Percentiles rank a stretch among this genome's conserved stretches.
phyloP scores from a whole-genome alignment of 1,140 invertebrate species.

The Bombyx mori region DNA sequence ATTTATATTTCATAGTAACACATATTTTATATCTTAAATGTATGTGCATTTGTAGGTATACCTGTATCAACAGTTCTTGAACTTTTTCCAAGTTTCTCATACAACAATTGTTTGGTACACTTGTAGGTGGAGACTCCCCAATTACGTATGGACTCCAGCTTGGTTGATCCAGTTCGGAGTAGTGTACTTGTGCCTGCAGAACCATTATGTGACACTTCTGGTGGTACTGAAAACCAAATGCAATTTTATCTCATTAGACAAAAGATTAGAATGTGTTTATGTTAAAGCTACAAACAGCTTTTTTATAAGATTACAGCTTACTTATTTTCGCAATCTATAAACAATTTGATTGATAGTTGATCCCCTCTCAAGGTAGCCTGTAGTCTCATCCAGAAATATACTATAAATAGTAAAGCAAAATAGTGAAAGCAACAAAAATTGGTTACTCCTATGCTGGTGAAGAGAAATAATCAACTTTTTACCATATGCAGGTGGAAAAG shows the following conservation, averaged over 20 bases:
- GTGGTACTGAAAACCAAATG: constrained; percentile 52
- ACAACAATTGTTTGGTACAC: constrained; percentile 94
- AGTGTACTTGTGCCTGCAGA: constrained; percentile 70
- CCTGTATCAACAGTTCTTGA: constrained; percentile 92
- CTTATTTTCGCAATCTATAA: too few species aligned
- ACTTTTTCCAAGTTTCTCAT: constrained; percentile 94
- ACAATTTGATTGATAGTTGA: too few species aligned
- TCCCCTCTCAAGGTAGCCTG: too few species aligned
- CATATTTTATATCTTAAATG: not conserved
- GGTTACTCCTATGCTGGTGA: too few species aligned
- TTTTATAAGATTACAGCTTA: too few species aligned
- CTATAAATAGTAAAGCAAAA: too few species aligned
- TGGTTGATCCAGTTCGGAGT: constrained; percentile 75
- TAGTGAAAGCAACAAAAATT: too few species aligned
- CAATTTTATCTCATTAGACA: too few species aligned
- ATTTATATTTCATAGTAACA: too few species aligned
- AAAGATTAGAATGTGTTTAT: too few species aligned
- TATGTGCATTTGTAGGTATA: constrained; percentile 35
- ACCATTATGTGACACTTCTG: constrained; percentile 56
- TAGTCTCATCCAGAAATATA: too few species aligned
- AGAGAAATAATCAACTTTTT: constrained; percentile 7
- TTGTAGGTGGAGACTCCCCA: constrained; percentile 99
- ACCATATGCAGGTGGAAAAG: constrained; percentile 64
- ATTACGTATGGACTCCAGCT: constrained; percentile 92
- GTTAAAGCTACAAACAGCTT: too few species aligned